These are phyloP conservation scores for Smittia sp. DNA, from an alignment of 2,888 invertebrate species.

Conservation along the genomic window DNA sequence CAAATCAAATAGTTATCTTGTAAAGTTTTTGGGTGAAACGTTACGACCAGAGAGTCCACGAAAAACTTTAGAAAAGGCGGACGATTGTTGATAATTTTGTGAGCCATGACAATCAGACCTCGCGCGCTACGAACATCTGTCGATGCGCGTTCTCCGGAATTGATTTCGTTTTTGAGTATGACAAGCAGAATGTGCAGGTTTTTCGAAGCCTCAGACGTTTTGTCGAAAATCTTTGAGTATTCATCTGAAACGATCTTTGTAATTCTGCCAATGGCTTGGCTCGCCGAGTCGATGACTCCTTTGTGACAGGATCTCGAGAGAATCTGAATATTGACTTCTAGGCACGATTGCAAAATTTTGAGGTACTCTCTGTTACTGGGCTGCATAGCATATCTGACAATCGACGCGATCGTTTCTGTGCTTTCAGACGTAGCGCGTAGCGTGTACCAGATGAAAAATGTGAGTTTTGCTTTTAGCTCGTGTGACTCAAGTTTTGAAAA, in stretches of 20 bases:
- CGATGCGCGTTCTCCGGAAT: background rate
- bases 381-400: background rate
- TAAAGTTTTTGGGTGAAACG: background rate
- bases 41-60: background rate
- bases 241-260: slow-evolving; percentile 29
- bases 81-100: slow-evolving; percentile 12
- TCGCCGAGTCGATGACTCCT: slow-evolving; percentile 20
- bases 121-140: slow-evolving; percentile 10
- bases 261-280: background rate
- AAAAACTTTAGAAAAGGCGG: slow-evolving; percentile 26
- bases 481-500: slow-evolving; percentile 43
- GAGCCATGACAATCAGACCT: background rate
- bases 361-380: background rate
- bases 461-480: slow-evolving; percentile 45
- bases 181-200: background rate
- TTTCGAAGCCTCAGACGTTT: background rate
- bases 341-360: background rate
- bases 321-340: slow-evolving; percentile 26
- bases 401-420: background rate
- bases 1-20: background rate
- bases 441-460: slow-evolving; percentile 28
- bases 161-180: slow-evolving; percentile 7
- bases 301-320: slow-evolving; percentile 18
- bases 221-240: background rate
- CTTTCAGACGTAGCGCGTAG: background rate